A percentile compares a stretch with the other conserved stretches of the same genome.
Evolutionary conservation across 2,797 vertebrate genomes (phyloP).

Genomic region (Pipistrellus pipistrellus): DNA sequence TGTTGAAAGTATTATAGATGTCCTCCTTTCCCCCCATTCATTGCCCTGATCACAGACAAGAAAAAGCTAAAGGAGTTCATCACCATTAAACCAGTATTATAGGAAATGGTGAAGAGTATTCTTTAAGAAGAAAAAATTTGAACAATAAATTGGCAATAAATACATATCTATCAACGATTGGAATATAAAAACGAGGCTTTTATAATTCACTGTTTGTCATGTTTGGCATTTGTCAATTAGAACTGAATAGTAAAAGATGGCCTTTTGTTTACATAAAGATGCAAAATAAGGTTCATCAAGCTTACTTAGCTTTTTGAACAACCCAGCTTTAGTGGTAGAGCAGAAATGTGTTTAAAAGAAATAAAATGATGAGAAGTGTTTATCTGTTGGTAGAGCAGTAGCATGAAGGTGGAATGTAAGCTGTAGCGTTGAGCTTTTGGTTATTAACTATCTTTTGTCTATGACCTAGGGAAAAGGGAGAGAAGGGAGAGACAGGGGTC

Average conservation of each 20-base stretch:
- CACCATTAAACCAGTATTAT: too few species aligned
- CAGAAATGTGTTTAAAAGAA: slow-evolving; percentile 23
- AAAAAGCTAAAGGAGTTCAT: too few species aligned
- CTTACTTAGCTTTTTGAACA: slow-evolving; percentile 34
- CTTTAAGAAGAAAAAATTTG: too few species aligned
- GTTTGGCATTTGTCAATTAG: neutral
- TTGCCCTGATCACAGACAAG: too few species aligned
- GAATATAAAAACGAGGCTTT: neutral
- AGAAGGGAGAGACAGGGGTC: neutral
- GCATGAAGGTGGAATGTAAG: neutral
- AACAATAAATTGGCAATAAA: too few species aligned
- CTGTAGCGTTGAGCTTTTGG: neutral
- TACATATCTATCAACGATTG: too few species aligned
- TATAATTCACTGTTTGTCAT: neutral
- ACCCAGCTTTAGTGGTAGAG: neutral
- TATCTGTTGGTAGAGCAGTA: neutral
- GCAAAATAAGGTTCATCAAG: neutral
- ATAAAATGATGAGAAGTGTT: neutral
- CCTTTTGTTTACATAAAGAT: neutral
- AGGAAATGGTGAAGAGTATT: too few species aligned
- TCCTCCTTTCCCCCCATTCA: too few species aligned
- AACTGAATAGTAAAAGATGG: neutral
- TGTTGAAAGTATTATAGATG: too few species aligned
- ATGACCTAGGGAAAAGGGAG: neutral
- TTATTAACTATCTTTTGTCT: neutral